Percentiles rank a stretch among this genome's conserved stretches.
Evolutionary conservation across 1,140 invertebrate genomes (phyloP).

Genomic region (Globodera ellingtonae): DNA sequence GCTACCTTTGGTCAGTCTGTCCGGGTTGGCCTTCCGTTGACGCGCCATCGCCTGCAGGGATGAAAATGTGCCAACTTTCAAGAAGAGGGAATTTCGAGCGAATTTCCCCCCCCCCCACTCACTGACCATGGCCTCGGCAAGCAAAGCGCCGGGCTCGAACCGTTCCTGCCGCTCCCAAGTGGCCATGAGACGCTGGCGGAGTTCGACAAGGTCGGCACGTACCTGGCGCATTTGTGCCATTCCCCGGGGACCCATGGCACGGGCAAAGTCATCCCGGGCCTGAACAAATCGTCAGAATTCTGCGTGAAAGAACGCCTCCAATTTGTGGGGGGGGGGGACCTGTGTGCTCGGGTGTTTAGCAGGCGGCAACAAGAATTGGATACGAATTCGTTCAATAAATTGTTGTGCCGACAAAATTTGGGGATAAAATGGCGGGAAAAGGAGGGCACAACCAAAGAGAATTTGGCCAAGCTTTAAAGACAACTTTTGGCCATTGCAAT

Average conservation of each 20-base stretch:
- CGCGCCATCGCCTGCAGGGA: conserved; percentile 4
- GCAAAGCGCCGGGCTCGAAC: conserved; percentile 14
- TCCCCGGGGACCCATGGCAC: conserved; percentile 13
- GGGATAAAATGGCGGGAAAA: neutral
- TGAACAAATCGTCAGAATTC: neutral
- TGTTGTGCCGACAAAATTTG: neutral
- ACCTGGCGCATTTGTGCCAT: conserved; percentile 27
- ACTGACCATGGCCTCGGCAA: conserved; percentile 23
- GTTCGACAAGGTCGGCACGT: conserved; percentile 13
- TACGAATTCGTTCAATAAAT: neutral
- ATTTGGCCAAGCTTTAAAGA: neutral
- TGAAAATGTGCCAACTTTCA: neutral
- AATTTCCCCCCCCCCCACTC: neutral
- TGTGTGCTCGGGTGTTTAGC: neutral
- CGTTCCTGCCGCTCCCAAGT: conserved; percentile 5
- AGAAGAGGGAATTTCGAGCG: too few relatives aligned
- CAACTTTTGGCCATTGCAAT: neutral
- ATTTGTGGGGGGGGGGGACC: neutral
- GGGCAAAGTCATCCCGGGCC: conserved; percentile 12
- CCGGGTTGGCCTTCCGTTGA: neutral
- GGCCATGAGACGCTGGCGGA: conserved; percentile 15
- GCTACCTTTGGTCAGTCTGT: neutral
- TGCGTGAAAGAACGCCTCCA: neutral
- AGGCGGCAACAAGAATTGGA: neutral
- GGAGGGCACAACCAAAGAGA: neutral